Base-by-base conservation (phyloP, 2,113 vertebrate species). In the Psilopsiagon aurifrons region DNA sequence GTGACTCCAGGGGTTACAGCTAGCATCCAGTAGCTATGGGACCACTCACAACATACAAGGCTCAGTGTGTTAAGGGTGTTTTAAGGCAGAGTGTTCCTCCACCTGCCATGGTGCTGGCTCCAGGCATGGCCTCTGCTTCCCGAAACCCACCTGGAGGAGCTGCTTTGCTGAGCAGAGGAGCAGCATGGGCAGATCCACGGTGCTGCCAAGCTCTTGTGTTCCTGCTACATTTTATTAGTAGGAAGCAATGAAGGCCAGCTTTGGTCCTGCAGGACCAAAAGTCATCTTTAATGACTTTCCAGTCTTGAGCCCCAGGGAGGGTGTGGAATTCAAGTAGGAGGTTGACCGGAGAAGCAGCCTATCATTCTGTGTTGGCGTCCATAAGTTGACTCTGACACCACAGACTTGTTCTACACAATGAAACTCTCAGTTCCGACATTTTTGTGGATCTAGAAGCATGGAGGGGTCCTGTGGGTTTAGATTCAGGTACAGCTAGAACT, bases 41-140 rank as follows among this genome's bases (percentile, higher is more conserved):
- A 60, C 43, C 47, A 3, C 29, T 63, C 20, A 12, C 10, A 11
- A n/a, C 69, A 41, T 66, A 44, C 52, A 43, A 68, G 71, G 39
- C 86, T 74, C 1, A 0, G 27, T 44, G 57, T 35, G 57, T 35
- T 59, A 43, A 17, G 67, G 62, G 41, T 46, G 18, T 22, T 68
- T 24, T 15, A 59, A 52, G 33, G 85, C 35, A 63, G 79, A 60
- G 20, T 63, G 67, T 25, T 94, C 64, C 43, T 63, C 49, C 1
- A 0, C 33, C 20, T 0, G 0, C 33, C 49, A 5, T 2, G 0
- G 3, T 31, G 41, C 24, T 68, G 73, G 31, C 55, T 83, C 68
- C 2, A 0, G 17, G 35, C 24, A 24, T 89, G 54, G 31, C 46
- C 28, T 94, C 16, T 90, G 41, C 46, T 28, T 49, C 75, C 25